These are phyloP conservation scores for Bacillus rossius DNA, from an alignment of 1,140 invertebrate species.

Conservation along the genomic window DNA sequence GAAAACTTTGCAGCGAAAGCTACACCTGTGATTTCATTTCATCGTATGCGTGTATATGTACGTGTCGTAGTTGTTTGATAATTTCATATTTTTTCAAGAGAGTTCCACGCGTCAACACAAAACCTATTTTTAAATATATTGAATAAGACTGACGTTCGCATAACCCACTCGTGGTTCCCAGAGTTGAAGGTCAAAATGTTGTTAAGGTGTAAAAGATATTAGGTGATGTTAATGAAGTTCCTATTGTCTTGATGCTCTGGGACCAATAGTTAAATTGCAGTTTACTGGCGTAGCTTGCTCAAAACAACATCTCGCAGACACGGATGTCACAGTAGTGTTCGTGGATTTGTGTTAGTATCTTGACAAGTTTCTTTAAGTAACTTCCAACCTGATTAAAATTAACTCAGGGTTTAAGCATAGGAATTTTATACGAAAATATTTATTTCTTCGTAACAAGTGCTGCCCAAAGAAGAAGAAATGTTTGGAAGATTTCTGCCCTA, in stretches of 20 bases:
- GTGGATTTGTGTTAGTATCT: background rate
- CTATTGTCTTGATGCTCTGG: constrained; percentile 9
- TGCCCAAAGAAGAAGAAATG: too few species aligned
- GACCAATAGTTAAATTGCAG: background rate
- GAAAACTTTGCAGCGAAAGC: constrained; percentile 1
- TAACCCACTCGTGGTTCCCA: constrained; percentile 11
- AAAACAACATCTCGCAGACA: constrained; percentile 5
- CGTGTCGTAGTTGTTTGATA: constrained; percentile 9
- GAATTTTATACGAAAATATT: too few species aligned
- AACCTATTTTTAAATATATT: constrained; percentile 5
- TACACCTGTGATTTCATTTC: constrained; percentile 13
- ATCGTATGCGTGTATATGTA: constrained; percentile 9
- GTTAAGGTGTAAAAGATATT: constrained; percentile 6
- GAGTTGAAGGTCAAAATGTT: constrained; percentile 10
- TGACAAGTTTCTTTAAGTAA: constrained; percentile 1
- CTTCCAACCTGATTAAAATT: constrained; percentile 2
- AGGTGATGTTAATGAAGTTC: constrained; percentile 16
- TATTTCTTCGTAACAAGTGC: too few species aligned
- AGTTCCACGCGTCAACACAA: constrained; percentile 6
- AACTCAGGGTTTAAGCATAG: constrained; percentile 1
- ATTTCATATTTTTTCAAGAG: constrained; percentile 4
- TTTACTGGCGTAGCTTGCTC: constrained; percentile 10
- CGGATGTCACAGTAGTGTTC: constrained; percentile 5
- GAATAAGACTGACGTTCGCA: constrained; percentile 11
- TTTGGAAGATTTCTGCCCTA: too few species aligned